Evolutionary conservation across 2,113 vertebrate species (phyloP).

Genomic region (Cinclus mexicanus): DNA sequence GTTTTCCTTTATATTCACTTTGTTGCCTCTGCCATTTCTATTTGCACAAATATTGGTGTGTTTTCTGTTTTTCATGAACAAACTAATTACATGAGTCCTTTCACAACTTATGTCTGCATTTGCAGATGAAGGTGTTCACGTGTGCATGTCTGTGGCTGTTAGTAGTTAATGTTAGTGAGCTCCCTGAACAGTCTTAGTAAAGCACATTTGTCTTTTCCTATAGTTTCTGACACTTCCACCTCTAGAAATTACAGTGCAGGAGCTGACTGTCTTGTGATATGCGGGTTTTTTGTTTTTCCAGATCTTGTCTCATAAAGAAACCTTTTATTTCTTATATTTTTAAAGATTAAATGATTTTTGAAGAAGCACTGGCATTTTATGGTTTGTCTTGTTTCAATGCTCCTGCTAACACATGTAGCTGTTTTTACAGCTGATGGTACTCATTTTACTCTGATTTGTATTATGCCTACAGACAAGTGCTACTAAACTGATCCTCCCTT

Average conservation of each 20-base stretch:
- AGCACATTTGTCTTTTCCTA: not conserved
- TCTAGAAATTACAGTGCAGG: not conserved
- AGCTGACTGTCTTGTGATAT: not conserved
- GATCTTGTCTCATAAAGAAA: not conserved
- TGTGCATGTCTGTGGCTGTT: not conserved
- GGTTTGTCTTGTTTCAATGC: not conserved
- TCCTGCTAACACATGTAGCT: not conserved
- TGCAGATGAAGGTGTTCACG: not conserved
- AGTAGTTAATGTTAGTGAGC: not conserved
- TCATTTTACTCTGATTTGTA: not conserved
- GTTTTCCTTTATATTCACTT: not conserved
- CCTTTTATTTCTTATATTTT: not conserved
- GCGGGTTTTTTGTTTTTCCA: slow-evolving; percentile 11
- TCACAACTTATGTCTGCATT: not conserved
- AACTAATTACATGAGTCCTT: not conserved
- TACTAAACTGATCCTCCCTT: not conserved
- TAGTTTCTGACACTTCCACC: not conserved
- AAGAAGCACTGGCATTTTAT: not conserved
- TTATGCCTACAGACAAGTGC: not conserved
- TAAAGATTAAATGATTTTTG: not conserved
- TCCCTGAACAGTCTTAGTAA: not conserved
- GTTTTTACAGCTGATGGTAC: not conserved
- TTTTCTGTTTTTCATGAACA: not conserved
- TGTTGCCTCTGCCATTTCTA: not conserved
- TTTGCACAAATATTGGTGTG: not conserved